Conservation (phyloP, 1,140 invertebrate species). For the Macrobrachium nipponense region DNA sequence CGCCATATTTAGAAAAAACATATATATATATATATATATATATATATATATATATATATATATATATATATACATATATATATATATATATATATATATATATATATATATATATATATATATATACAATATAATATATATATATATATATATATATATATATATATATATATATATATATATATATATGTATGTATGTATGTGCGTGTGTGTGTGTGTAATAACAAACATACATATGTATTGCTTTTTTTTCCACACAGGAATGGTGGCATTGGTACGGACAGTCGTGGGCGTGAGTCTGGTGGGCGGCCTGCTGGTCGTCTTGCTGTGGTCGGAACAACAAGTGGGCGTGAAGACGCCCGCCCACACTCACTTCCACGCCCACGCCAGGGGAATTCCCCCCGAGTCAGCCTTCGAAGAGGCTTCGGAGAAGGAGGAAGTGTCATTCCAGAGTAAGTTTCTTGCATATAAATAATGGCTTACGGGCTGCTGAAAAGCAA, state of each 20-base stretch:
- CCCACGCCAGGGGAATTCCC: constrained; percentile 27
- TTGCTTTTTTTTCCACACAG: background rate
- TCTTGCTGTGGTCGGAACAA: constrained; percentile 45
- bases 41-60: constrained; percentile 1
- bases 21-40: constrained; percentile 7
- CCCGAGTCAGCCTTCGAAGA: background rate
- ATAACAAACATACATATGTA: background rate
- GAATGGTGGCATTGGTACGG: constrained; percentile 35
- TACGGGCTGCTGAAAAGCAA: no score
- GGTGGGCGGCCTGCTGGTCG: constrained; percentile 41
- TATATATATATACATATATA: constrained; percentile 15
- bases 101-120: background rate
- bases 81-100: constrained; percentile 10
- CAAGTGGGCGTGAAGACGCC: constrained; percentile 36
- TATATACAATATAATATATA: no score
- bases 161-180: constrained; percentile 15
- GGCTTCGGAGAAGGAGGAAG: background rate
- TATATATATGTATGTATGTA: background rate
- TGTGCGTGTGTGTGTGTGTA: background rate
- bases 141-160: constrained; percentile 2
- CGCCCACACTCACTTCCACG: constrained; percentile 33
- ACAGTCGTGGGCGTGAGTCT: constrained; percentile 42
- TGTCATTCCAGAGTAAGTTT: background rate
- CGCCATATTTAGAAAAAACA: no score
- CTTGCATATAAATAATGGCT: no score